These are phyloP conservation scores for Setophaga kirtlandii DNA, from an alignment of 2,113 vertebrate genomes.

Conservation along the genomic window DNA sequence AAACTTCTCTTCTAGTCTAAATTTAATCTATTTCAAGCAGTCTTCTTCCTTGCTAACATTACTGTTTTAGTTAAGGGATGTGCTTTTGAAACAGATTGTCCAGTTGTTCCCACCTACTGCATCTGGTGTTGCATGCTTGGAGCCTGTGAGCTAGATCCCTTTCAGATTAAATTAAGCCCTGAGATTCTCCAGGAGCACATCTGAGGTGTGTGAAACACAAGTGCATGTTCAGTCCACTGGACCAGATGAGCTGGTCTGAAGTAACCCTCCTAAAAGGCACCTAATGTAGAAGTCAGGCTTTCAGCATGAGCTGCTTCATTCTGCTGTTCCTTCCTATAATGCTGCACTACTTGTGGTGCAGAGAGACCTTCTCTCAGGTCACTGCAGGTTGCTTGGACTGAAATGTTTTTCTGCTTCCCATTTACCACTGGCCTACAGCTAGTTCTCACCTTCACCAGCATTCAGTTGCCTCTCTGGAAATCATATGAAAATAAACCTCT, in stretches of 20 bases:
- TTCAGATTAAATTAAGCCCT: neutral
- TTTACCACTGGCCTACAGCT: neutral
- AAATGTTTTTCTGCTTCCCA: neutral
- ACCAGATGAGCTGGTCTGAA: neutral
- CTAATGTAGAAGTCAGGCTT: neutral
- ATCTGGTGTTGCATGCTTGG: neutral
- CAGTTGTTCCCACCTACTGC: neutral
- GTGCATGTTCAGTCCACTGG: rapidly evolving
- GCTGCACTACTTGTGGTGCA: neutral
- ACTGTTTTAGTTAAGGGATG: neutral
- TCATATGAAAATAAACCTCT: neutral
- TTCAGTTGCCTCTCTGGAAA: neutral
- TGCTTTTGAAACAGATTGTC: neutral
- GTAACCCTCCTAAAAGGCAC: neutral
- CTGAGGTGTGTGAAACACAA: neutral
- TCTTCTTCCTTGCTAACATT: neutral
- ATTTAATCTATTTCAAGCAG: neutral
- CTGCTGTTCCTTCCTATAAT: neutral
- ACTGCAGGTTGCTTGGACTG: neutral
- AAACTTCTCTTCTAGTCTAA: neutral
- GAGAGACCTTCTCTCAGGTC: neutral
- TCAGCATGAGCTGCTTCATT: neutral
- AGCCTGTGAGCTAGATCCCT: neutral
- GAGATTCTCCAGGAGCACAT: neutral
- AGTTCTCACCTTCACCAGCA: neutral